Conservation (phyloP, 2,797 vertebrate genomes). For the Muraenolepis orangiensis region DNA sequence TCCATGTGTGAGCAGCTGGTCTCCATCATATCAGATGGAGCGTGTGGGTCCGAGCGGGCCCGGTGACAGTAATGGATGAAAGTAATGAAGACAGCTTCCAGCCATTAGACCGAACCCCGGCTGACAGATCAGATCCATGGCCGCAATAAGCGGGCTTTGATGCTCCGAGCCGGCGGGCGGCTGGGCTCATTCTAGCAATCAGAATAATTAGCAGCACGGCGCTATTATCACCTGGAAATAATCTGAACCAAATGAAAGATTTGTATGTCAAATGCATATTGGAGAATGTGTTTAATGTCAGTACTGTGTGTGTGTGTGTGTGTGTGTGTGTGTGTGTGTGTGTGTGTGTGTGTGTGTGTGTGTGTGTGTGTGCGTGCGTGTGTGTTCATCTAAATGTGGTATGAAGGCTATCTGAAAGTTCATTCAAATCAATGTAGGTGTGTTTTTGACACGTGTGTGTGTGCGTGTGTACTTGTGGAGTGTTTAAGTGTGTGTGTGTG, state of each 20-base stretch:
- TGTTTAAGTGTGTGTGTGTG: neutral
- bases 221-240: neutral
- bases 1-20: too few relatives aligned
- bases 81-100: neutral
- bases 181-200: neutral
- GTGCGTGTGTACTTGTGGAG: too few relatives aligned
- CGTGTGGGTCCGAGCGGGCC: too few relatives aligned
- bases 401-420: neutral
- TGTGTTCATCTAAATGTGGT: neutral
- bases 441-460: neutral
- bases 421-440: neutral
- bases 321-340: slow-evolving; percentile 1
- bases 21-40: too few relatives aligned
- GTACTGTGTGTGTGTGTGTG: neutral
- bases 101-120: neutral
- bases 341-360: neutral
- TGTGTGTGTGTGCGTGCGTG: neutral
- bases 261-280: neutral
- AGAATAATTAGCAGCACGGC: neutral
- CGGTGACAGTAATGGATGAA: slow-evolving; percentile 1
- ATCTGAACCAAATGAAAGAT: neutral
- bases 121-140: neutral
- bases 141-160: neutral
- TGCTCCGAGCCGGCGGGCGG: too few relatives aligned
- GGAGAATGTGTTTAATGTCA: neutral